Conservation (phyloP, 2,113 vertebrate genomes). For the Neodontobutis hainanensis region DNA sequence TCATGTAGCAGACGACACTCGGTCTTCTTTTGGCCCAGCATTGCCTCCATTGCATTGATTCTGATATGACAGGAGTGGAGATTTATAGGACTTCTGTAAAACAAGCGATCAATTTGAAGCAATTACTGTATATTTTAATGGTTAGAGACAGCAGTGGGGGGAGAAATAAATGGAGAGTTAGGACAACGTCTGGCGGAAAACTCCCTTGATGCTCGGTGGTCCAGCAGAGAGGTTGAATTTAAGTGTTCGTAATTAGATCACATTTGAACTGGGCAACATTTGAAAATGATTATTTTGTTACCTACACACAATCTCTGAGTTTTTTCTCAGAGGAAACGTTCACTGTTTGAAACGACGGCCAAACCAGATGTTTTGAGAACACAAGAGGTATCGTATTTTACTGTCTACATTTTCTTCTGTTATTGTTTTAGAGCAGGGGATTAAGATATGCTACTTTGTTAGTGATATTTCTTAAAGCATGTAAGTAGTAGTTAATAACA, state of each 20-base stretch:
- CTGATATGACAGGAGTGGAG: conserved; percentile 82
- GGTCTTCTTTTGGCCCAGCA: conserved; percentile 66
- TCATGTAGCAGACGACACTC: conserved; percentile 79
- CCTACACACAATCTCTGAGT: conserved; percentile 66
- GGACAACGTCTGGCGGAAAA: conserved; percentile 40
- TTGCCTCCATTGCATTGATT: conserved; percentile 83
- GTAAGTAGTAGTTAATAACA: conserved; percentile 69
- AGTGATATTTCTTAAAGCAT: conserved; percentile 70
- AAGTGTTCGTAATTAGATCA: conserved; percentile 75
- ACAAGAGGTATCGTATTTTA: conserved; percentile 69
- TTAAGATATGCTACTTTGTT: conserved; percentile 67
- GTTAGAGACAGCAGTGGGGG: conserved; percentile 58
- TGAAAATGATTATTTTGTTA: conserved; percentile 78
- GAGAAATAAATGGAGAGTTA: conserved; percentile 76
- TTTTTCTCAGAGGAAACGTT: conserved; percentile 71
- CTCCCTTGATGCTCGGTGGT: conserved; percentile 64
- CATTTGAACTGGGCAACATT: conserved; percentile 75
- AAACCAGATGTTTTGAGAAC: conserved; percentile 75
- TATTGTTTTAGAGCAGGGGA: conserved; percentile 67
- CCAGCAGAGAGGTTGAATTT: conserved; percentile 62
- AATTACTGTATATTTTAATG: conserved; percentile 81
- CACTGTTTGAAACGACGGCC: conserved; percentile 68
- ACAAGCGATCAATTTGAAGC: conserved; percentile 91
- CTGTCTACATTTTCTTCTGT: conserved; percentile 66
- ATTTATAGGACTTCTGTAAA: conserved; percentile 91